phyloP scores from a whole-genome alignment of 2,888 invertebrate genomes.

The Drosophila rubida region DNA sequence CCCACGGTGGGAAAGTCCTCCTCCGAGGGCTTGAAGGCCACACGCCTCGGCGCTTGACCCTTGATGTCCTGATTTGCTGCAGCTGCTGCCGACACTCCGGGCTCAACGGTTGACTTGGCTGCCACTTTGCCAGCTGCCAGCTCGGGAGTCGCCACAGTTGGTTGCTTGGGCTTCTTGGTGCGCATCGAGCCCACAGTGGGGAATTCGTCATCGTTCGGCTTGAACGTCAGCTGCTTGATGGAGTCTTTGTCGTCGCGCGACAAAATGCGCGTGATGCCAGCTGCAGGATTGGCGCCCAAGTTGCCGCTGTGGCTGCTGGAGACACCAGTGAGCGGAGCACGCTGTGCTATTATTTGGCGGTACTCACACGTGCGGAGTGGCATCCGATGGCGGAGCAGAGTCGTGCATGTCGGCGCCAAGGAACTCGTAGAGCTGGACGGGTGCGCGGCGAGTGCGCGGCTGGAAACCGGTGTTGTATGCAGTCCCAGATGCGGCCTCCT shows the following conservation, averaged over 20 bases:
- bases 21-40: background rate
- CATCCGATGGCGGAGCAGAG: background rate
- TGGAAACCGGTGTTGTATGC: background rate
- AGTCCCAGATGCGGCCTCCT: too few relatives aligned
- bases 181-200: background rate
- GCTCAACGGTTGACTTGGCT: background rate
- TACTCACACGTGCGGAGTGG: background rate
- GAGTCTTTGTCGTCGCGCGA: background rate
- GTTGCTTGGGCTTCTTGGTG: background rate
- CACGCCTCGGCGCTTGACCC: too few relatives aligned
- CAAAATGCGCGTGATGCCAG: background rate
- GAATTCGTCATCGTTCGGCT: background rate
- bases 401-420: background rate
- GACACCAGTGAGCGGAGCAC: too few relatives aligned
- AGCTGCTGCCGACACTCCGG: background rate
- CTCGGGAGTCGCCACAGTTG: background rate
- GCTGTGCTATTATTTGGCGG: too few relatives aligned
- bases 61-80: too few relatives aligned
- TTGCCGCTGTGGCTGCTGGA: background rate
- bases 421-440: background rate
- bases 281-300: background rate
- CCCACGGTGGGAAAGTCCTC: background rate
- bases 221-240: background rate
- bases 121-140: background rate
- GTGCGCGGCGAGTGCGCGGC: background rate